These are phyloP conservation scores for Enteromius argenteus DNA, from an alignment of 2,797 vertebrate genomes.

Conservation along the genomic window DNA sequence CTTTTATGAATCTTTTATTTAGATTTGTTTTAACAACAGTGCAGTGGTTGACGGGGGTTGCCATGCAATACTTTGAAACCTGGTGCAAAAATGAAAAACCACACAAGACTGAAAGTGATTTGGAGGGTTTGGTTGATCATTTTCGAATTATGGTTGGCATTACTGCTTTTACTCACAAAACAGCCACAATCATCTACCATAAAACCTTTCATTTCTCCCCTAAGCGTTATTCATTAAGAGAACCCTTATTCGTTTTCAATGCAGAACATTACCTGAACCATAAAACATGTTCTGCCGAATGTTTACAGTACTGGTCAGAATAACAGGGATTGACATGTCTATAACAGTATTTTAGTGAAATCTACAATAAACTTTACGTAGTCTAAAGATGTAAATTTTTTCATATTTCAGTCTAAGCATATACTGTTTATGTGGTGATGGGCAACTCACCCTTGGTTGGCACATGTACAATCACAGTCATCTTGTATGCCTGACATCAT, in stretches of 20 bases:
- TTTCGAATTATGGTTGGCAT: not conserved
- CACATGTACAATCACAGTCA: not conserved
- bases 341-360: slow-evolving; percentile 29
- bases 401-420: not conserved
- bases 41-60: not conserved
- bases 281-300: slow-evolving; percentile 2
- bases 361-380: not conserved
- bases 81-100: not conserved
- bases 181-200: not conserved
- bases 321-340: slow-evolving; percentile 3
- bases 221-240: not conserved
- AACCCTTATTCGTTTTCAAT: not conserved
- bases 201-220: not conserved
- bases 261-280: slow-evolving; percentile 8
- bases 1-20: not conserved
- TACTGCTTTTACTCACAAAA: slow-evolving; percentile 3
- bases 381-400: not conserved
- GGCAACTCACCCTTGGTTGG: not conserved
- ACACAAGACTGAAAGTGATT: not conserved
- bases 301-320: slow-evolving; percentile 30
- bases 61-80: not conserved
- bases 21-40: not conserved
- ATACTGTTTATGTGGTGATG: not conserved
- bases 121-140: not conserved
- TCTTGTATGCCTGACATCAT: not conserved